Percentiles rank a stretch among this genome's conserved stretches.
Evolutionary conservation across 1,140 invertebrate species (phyloP).

Genomic region (Ptiloglossa arizonensis): DNA sequence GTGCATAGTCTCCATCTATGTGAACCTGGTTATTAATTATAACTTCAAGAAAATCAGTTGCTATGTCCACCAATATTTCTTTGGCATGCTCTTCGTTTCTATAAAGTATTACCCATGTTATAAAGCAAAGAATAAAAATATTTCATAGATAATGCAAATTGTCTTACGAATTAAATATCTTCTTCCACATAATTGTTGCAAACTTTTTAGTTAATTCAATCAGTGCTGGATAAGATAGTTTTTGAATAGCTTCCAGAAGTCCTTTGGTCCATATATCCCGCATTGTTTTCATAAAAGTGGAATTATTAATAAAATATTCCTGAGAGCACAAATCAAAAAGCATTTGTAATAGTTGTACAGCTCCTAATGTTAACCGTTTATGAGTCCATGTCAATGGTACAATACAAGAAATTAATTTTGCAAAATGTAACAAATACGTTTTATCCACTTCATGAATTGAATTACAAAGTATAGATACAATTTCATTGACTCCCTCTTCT

Average conservation of each 20-base stretch:
- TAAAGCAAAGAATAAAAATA: not conserved
- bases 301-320: slow-evolving; percentile 40
- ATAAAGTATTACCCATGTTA: slow-evolving; percentile 36
- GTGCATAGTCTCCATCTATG: slow-evolving; percentile 34
- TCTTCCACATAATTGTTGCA: slow-evolving; percentile 64
- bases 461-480: slow-evolving; percentile 77
- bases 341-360: slow-evolving; percentile 68
- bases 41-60: slow-evolving; percentile 77
- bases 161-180: slow-evolving; percentile 64
- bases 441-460: slow-evolving; percentile 53
- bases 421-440: slow-evolving; percentile 46
- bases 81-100: slow-evolving; percentile 70
- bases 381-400: slow-evolving; percentile 66
- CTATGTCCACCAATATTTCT: slow-evolving; percentile 75
- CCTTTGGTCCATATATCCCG: slow-evolving; percentile 58
- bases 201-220: slow-evolving; percentile 62
- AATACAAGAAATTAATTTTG: slow-evolving; percentile 63
- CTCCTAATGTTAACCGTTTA: slow-evolving; percentile 47
- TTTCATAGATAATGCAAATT: not conserved
- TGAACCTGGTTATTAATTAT: slow-evolving; percentile 66
- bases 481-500: slow-evolving; percentile 78
- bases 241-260: slow-evolving; percentile 42
- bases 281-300: slow-evolving; percentile 33
- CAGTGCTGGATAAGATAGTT: slow-evolving; percentile 53
- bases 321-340: slow-evolving; percentile 67